These are phyloP conservation scores for Coregonus ussuriensis DNA, from an alignment of 2,797 vertebrate genomes.

Conservation along the genomic window DNA sequence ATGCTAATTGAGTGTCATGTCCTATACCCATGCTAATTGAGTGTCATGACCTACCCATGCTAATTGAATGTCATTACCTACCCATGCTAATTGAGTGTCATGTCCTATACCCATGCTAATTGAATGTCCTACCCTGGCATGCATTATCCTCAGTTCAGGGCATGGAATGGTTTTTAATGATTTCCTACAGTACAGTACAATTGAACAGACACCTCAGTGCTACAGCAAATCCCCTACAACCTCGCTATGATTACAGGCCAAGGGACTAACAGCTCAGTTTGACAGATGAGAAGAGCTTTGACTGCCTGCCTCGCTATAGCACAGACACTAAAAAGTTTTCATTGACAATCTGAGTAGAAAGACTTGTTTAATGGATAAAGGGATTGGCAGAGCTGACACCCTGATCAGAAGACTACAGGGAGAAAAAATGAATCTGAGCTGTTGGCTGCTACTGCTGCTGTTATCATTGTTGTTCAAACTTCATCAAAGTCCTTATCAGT, in stretches of 20 bases:
- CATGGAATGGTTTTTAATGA: background rate
- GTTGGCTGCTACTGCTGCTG: conserved; percentile 14
- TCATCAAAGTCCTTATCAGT: conserved; percentile 28
- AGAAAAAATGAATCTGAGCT: conserved; percentile 26
- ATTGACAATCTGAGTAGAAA: conserved; percentile 64
- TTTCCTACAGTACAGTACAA: background rate
- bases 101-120: too few species aligned
- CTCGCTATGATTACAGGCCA: conserved; percentile 49
- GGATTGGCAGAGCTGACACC: conserved; percentile 56
- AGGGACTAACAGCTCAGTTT: conserved; percentile 31
- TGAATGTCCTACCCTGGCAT: too few species aligned
- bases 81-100: too few species aligned
- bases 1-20: too few species aligned
- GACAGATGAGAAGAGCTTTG: conserved; percentile 56
- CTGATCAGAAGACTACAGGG: conserved; percentile 50
- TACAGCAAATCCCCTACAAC: conserved; percentile 27
- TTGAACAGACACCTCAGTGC: conserved; percentile 28
- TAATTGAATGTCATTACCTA: too few species aligned
- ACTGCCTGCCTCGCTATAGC: conserved; percentile 44
- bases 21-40: too few species aligned
- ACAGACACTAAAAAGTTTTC: conserved; percentile 57
- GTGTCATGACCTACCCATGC: too few species aligned
- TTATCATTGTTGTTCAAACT: conserved; percentile 41
- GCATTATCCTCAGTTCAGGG: too few species aligned
- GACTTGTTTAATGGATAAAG: conserved; percentile 63